Percentiles rank a stretch among this genome's conserved stretches.
Conservation (phyloP, 2,888 invertebrate species). For the Yponomeuta cagnagella region DNA sequence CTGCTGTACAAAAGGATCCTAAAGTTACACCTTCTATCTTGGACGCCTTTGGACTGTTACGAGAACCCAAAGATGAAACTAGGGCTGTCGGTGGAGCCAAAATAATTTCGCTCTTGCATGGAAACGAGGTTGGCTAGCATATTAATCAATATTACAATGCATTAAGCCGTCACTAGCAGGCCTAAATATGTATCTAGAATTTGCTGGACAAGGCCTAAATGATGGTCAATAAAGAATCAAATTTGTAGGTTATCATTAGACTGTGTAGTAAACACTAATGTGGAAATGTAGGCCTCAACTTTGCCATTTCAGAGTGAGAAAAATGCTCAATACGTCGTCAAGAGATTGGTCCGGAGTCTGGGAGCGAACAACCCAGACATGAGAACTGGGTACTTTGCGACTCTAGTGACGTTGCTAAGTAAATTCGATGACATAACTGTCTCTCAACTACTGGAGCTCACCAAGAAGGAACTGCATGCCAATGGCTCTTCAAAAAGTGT, state of each 20-base stretch:
- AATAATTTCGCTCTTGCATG: conserved; percentile 55
- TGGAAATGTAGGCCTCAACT: background rate
- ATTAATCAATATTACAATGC: background rate
- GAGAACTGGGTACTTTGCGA: conserved; percentile 81
- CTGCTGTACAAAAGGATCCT: conserved; percentile 29
- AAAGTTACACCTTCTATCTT: conserved; percentile 55
- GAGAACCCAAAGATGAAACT: conserved; percentile 48
- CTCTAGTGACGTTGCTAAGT: conserved; percentile 78
- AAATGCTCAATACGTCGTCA: conserved; percentile 80
- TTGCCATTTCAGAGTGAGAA: conserved; percentile 64
- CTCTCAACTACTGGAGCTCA: conserved; percentile 71
- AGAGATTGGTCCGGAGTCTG: conserved; percentile 81
- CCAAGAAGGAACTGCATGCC: conserved; percentile 80
- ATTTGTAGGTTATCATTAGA: background rate
- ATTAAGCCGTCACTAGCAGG: conserved; percentile 6
- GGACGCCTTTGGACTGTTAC: conserved; percentile 61
- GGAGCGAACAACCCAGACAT: conserved; percentile 80
- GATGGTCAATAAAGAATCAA: background rate
- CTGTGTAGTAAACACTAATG: no score
- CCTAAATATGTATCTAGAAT: background rate
- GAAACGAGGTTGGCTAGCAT: conserved; percentile 53
- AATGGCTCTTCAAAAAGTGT: conserved; percentile 80
- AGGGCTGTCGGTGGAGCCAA: conserved; percentile 59
- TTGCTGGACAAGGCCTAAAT: background rate
- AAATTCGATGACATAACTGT: conserved; percentile 66